These are phyloP conservation scores for Psilopsiagon aurifrons DNA, from an alignment of 2,113 vertebrate genomes.

Conservation along the genomic window DNA sequence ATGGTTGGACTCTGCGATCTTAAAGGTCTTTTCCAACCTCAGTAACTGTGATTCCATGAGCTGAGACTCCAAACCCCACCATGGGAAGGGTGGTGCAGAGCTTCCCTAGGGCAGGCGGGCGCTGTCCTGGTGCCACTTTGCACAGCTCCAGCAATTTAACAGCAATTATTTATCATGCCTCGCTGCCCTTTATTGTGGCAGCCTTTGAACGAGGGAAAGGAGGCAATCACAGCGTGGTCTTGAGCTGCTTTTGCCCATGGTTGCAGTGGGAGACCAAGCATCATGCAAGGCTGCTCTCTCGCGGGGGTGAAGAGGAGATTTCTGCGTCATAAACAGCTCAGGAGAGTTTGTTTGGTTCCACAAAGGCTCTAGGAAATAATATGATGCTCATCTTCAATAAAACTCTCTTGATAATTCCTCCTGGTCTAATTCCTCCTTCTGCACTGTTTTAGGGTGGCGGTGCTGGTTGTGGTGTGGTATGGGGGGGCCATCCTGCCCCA, in stretches of 20 bases:
- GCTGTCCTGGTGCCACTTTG: not conserved
- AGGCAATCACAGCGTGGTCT: not conserved
- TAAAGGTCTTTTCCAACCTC: not conserved
- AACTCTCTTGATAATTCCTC: not conserved
- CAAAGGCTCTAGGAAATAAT: not conserved
- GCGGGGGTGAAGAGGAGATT: not conserved
- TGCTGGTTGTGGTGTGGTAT: rapidly evolving
- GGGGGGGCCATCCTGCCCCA: not conserved
- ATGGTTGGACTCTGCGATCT: not conserved
- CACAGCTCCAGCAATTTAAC: conserved; percentile 39
- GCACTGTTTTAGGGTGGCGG: not conserved
- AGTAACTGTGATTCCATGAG: not conserved
- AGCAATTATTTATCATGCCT: conserved; percentile 25
- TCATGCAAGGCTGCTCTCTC: not conserved
- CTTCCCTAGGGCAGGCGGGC: not conserved
- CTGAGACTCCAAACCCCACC: not conserved
- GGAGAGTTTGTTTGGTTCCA: not conserved
- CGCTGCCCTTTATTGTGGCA: conserved; percentile 2
- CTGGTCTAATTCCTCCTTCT: not conserved
- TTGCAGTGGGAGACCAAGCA: not conserved
- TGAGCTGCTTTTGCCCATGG: not conserved
- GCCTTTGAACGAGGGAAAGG: not conserved
- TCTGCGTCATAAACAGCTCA: not conserved
- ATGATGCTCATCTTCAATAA: not conserved
- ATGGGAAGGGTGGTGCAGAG: not conserved